These are phyloP conservation scores for Tetragnatha versicolor DNA, from an alignment of 1,140 invertebrate genomes.

Conservation along the genomic window DNA sequence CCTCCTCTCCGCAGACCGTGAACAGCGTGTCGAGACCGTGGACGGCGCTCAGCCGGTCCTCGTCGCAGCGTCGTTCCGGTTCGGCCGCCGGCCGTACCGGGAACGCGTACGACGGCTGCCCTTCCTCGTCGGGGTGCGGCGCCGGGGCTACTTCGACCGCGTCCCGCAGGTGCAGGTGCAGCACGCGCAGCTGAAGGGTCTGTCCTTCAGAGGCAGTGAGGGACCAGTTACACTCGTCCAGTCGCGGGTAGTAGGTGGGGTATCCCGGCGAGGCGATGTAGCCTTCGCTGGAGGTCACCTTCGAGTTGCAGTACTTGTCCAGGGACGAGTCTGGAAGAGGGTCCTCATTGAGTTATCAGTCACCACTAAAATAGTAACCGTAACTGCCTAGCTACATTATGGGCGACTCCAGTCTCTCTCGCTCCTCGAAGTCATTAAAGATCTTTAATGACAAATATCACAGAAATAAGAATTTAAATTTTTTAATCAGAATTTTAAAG, in stretches of 20 bases:
- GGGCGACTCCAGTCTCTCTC: too few species aligned
- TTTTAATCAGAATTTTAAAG: too few species aligned
- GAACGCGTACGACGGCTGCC: conserved; percentile 3
- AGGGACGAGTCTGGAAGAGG: conserved; percentile 2
- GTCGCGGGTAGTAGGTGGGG: conserved; percentile 69
- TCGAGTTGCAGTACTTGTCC: conserved; percentile 43
- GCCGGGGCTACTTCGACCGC: conserved; percentile 63
- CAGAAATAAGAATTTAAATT: too few species aligned
- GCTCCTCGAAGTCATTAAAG: too few species aligned
- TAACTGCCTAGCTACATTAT: too few species aligned
- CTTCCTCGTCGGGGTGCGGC: conserved; percentile 61
- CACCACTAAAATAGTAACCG: too few species aligned
- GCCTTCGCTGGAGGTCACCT: conserved; percentile 60
- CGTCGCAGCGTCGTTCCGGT: conserved; percentile 60
- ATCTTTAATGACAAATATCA: too few species aligned
- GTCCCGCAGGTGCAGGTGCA: conserved; percentile 71
- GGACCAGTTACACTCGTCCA: conserved; percentile 67
- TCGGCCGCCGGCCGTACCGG: not conserved
- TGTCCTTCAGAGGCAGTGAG: conserved; percentile 67
- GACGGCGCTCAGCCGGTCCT: conserved; percentile 65
- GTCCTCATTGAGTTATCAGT: too few species aligned
- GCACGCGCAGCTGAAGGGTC: conserved; percentile 66
- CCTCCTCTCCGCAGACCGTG: conserved; percentile 64
- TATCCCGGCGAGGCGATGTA: conserved; percentile 72
- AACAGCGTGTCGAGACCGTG: conserved; percentile 64